Evolutionary conservation across 2,888 invertebrate species (phyloP).

Genomic region (Pharmacophagus antenor): DNA sequence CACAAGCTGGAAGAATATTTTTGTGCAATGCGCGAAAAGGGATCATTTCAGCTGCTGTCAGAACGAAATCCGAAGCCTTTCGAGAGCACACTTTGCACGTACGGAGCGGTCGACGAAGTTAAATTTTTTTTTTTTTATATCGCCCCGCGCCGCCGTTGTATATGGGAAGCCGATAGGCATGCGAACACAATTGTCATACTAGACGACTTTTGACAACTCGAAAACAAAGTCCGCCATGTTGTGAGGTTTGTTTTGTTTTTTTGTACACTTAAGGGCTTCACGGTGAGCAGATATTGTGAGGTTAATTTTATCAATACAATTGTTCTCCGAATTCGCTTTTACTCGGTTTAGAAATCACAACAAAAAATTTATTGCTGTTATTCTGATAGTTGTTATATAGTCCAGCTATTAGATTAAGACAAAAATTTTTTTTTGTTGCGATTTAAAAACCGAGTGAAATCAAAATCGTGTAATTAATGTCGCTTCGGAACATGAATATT

Average conservation of each 20-base stretch:
- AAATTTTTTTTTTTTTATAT: background rate
- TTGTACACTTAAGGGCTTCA: too few species aligned
- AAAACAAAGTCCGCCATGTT: background rate
- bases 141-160: background rate
- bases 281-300: too few species aligned
- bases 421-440: too few species aligned
- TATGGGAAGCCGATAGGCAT: background rate
- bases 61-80: background rate
- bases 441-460: too few species aligned
- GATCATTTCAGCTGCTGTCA: background rate
- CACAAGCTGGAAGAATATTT: background rate
- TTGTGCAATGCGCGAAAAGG: background rate
- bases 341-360: too few species aligned
- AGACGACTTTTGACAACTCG: background rate
- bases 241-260: background rate
- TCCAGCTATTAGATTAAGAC: too few species aligned
- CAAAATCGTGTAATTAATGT: too few species aligned
- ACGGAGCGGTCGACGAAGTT: slow-evolving; percentile 15
- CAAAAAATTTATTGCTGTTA: too few species aligned
- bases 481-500: too few species aligned
- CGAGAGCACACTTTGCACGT: slow-evolving; percentile 11
- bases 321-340: too few species aligned
- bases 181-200: background rate
- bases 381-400: too few species aligned
- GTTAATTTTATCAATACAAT: too few species aligned